phyloP scores from a whole-genome alignment of 64 coral and sea anemone genomes.

The Astreopora myriophthalma region DNA sequence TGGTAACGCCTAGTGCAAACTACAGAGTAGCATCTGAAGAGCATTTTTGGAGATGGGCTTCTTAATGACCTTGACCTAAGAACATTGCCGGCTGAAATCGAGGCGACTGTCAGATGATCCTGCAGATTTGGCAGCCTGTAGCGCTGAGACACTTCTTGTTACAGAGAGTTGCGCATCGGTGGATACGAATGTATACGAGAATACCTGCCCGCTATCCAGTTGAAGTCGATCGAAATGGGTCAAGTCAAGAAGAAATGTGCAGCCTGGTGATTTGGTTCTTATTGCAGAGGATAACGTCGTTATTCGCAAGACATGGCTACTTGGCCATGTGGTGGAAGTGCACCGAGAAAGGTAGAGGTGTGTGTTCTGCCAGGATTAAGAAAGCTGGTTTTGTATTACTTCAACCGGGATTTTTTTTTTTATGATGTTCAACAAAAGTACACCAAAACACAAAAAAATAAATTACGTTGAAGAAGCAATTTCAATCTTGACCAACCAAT shows the following conservation, averaged over 20 bases:
- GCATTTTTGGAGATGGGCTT: not conserved
- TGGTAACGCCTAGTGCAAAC: not conserved
- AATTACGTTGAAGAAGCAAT: too few species aligned
- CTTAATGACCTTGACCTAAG: not conserved
- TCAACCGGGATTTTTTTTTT: too few species aligned
- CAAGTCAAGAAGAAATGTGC: not conserved
- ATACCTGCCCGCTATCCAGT: slow-evolving; percentile 26
- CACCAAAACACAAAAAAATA: too few species aligned
- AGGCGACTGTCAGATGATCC: not conserved
- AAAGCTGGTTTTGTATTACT: too few species aligned
- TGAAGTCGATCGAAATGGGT: slow-evolving; percentile 11
- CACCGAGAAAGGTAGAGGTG: slow-evolving; percentile 24
- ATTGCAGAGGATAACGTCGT: not conserved
- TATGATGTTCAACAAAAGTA: too few species aligned
- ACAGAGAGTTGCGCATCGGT: not conserved
- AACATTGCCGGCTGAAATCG: not conserved
- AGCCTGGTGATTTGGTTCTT: not conserved
- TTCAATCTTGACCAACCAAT: too few species aligned
- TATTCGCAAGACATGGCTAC: not conserved
- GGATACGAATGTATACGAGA: slow-evolving; percentile 34
- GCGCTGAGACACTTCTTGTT: too few species aligned
- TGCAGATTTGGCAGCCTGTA: too few species aligned
- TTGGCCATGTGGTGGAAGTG: slow-evolving; percentile 31
- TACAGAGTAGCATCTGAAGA: not conserved
- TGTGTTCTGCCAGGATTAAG: slow-evolving; percentile 26